Evolutionary conservation across 1,140 invertebrate species (phyloP), one percentile per base, ranked within the genome.

Genomic region (Drosophila santomea): DNA sequence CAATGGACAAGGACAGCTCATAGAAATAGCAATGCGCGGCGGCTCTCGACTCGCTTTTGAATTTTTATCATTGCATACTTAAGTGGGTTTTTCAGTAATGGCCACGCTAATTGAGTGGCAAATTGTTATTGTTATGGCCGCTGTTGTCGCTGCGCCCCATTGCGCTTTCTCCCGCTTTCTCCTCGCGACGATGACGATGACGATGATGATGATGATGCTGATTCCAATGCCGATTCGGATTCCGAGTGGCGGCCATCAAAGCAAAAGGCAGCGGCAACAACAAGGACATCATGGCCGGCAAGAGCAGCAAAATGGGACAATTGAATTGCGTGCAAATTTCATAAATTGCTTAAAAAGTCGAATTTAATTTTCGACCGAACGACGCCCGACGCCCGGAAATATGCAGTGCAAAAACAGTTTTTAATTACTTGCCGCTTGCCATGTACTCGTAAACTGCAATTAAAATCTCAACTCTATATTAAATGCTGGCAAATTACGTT

Each of bases 51-150:
- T 80, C 84, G 72, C 83, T 88, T 88, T 88, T 80, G 84, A 89
- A 83, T 78, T 88, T 85, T 88, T 89, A 89, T 89, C 84, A 89
- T 88, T 89, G 84, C 84, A 88, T 89, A 89, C 84, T 89, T 89
- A 89, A 89, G 84, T 84, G 77, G 84, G 78, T 89, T 89, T 88
- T 89, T 80, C 85, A 83, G 83, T 88, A 88, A 89, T 88, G 83
- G 83, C 67, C 76, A 83, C 84, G 84, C 84, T 88, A 89, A 84
- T 84, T 89, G 84, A 89, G 80, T 89, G 84, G 84, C 74, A 89
- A 89, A 89, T 89, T 89, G 84, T 89, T 89, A 89, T 89, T 89
- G 84, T 89, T 89, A 89, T 89, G 82, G 80, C 67, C 72, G 55
- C 61, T 83, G 83, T 83, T 88, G 83, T 74, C 79, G 74, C 62